Conservation (phyloP, 2,113 vertebrate species). For the Apaloderma vittatum region DNA sequence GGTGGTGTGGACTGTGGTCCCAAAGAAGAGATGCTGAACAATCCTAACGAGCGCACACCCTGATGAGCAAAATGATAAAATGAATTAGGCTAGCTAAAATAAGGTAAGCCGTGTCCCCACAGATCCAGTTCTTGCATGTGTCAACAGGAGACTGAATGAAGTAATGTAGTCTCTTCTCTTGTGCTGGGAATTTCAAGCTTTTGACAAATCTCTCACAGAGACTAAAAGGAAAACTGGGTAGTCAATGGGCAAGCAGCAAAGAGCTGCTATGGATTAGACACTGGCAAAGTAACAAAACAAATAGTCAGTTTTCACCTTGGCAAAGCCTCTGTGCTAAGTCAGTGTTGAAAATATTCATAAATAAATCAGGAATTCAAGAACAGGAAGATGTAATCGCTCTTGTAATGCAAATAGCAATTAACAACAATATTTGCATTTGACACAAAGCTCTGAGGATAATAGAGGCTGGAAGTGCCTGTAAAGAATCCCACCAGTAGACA, state of each 20-base stretch:
- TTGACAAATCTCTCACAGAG: background rate
- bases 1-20: background rate
- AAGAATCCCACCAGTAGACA: conserved; percentile 14
- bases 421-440: conserved; percentile 52
- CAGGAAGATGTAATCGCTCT: background rate
- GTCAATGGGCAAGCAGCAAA: background rate
- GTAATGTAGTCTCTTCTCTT: background rate
- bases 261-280: background rate
- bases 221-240: background rate
- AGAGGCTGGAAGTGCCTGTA: conserved; percentile 1
- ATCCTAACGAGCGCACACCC: background rate
- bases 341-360: conserved; percentile 39
- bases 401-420: conserved; percentile 60
- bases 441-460: conserved; percentile 46
- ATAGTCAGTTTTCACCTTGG: conserved; percentile 32
- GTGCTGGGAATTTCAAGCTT: background rate
- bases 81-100: background rate
- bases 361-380: conserved; percentile 58
- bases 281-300: conserved; percentile 18
- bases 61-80: accelerated
- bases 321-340: conserved; percentile 7
- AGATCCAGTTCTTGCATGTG: background rate
- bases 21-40: background rate
- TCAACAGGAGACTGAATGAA: background rate
- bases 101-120: background rate